These are phyloP conservation scores for Calliopsis andreniformis DNA, from an alignment of 1,140 invertebrate genomes.

Conservation along the genomic window DNA sequence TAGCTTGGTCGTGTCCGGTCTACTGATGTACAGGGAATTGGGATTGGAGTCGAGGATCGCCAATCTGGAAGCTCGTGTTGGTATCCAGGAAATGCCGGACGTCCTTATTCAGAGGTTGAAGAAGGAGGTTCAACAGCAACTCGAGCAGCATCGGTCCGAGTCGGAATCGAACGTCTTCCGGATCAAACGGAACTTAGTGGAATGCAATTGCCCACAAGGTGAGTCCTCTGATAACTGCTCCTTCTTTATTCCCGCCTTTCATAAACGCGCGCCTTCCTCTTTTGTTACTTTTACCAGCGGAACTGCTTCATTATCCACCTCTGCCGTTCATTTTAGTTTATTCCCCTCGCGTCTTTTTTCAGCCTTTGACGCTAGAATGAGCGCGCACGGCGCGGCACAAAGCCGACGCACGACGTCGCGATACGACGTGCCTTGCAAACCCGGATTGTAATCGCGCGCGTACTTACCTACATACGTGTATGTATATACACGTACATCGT, in stretches of 20 bases:
- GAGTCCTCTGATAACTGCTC: slow-evolving; percentile 10
- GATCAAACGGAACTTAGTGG: slow-evolving; percentile 69
- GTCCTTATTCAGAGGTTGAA: slow-evolving; percentile 66
- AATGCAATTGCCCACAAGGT: slow-evolving; percentile 77
- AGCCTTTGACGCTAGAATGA: background rate
- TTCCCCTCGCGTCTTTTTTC: background rate
- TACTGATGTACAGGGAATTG: slow-evolving; percentile 74
- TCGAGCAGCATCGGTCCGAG: slow-evolving; percentile 33
- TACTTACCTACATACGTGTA: background rate
- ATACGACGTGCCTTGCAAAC: background rate
- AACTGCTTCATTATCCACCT: background rate
- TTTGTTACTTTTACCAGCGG: background rate
- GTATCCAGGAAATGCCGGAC: slow-evolving; percentile 49
- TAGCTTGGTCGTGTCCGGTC: slow-evolving; percentile 72
- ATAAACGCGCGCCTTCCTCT: background rate
- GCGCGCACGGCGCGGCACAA: slow-evolving; percentile 1
- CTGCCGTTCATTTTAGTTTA: background rate
- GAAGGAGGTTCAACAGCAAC: slow-evolving; percentile 65
- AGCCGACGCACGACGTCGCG: no score
- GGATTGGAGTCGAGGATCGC: slow-evolving; percentile 74
- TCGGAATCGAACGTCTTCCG: slow-evolving; percentile 60
- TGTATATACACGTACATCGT: background rate
- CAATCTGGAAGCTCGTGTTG: slow-evolving; percentile 69
- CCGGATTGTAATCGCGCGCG: slow-evolving; percentile 15
- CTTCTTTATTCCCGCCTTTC: background rate